These are phyloP conservation scores for Procavia capensis DNA, from an alignment of 2,113 vertebrate species.

Conservation along the genomic window DNA sequence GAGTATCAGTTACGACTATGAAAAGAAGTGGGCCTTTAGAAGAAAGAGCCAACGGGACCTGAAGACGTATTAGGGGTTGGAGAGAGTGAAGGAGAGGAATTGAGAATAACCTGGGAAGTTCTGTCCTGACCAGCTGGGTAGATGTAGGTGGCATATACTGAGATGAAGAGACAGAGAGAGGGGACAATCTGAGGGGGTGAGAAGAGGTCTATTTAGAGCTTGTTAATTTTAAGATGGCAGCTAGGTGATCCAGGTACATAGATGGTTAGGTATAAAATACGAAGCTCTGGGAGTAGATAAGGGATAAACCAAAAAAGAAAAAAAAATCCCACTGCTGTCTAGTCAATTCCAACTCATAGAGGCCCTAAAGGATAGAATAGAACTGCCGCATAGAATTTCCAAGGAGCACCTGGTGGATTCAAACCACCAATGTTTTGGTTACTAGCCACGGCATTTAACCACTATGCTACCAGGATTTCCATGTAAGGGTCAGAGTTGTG, in stretches of 20 bases:
- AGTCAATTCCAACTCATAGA: too few species aligned
- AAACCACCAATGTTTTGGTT: too few species aligned
- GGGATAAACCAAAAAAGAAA: too few species aligned
- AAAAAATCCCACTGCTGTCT: too few species aligned
- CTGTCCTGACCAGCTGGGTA: background rate
- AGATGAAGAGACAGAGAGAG: background rate
- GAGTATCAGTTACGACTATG: background rate
- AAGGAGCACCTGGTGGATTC: too few species aligned
- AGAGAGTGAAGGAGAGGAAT: background rate
- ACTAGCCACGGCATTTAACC: too few species aligned
- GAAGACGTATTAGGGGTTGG: background rate
- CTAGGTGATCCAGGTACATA: background rate
- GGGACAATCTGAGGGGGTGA: background rate
- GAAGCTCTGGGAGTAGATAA: background rate
- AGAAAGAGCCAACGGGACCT: background rate
- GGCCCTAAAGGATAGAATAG: too few species aligned
- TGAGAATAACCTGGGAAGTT: background rate
- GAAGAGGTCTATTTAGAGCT: background rate
- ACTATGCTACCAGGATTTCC: too few species aligned
- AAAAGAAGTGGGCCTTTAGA: background rate
- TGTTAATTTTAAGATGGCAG: conserved; percentile 6
- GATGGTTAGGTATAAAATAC: background rate
- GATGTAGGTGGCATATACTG: background rate
- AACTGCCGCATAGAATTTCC: too few species aligned
- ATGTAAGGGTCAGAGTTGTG: too few species aligned